phyloP scores from a whole-genome alignment of 1,140 invertebrate genomes.

The Eubasilissa regina region DNA sequence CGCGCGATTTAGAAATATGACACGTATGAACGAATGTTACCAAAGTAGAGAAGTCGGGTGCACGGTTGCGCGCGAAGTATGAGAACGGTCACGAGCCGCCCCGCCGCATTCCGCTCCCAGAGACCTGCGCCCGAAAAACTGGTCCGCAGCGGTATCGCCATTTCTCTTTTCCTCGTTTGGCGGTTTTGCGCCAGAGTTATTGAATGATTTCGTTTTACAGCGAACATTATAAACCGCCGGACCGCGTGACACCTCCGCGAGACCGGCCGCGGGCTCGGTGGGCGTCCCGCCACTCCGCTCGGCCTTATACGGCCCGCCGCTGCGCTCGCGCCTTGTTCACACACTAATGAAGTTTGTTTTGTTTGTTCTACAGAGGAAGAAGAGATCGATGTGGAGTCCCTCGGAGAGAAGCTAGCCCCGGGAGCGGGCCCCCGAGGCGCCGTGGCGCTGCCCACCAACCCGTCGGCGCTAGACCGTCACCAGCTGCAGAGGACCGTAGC shows the following conservation, averaged over 20 bases:
- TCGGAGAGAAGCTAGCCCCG: conserved; percentile 72
- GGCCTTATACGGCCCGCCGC: not conserved
- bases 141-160: conserved; percentile 9
- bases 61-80: too few species aligned
- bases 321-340: not conserved
- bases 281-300: too few species aligned
- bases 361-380: conserved; percentile 75
- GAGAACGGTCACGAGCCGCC: too few species aligned
- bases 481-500: conserved; percentile 75
- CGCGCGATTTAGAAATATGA: too few species aligned
- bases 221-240: not conserved
- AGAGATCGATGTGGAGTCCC: conserved; percentile 86
- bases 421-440: conserved; percentile 66
- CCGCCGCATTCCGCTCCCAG: conserved; percentile 57
- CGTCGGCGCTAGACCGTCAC: conserved; percentile 76
- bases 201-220: not conserved
- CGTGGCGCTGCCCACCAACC: conserved; percentile 75
- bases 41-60: too few species aligned
- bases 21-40: too few species aligned
- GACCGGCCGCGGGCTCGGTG: too few species aligned
- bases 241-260: too few species aligned
- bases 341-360: not conserved
- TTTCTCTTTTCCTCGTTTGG: conserved; percentile 27
- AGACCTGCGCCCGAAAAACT: conserved; percentile 52
- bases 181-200: not conserved